Conservation (phyloP, 1,140 invertebrate genomes). For the Drosophila carrolli region DNA sequence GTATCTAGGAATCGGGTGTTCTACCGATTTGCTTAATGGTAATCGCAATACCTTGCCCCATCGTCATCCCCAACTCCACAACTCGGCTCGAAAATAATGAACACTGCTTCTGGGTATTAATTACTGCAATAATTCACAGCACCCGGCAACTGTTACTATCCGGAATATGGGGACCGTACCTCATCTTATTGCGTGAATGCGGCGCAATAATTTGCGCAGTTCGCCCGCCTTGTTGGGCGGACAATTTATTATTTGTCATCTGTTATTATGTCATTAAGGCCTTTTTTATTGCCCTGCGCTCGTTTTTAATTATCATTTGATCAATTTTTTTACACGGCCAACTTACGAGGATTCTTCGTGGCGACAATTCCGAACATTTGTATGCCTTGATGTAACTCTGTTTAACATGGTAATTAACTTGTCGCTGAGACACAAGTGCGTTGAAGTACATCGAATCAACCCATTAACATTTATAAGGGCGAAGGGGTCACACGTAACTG, state of each 20-base stretch:
- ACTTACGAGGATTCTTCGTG: conserved; percentile 15
- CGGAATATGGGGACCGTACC: neutral
- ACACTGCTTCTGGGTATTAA: conserved; percentile 71
- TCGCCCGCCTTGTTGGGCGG: conserved; percentile 36
- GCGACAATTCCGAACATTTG: conserved; percentile 10
- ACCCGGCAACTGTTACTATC: conserved; percentile 46
- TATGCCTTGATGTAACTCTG: conserved; percentile 56
- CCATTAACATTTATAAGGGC: conserved; percentile 23
- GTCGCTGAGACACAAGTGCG: conserved; percentile 30
- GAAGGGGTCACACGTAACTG: neutral
- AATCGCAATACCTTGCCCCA: conserved; percentile 57
- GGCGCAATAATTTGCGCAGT: conserved; percentile 59
- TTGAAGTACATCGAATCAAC: conserved; percentile 27
- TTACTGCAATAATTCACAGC: conserved; percentile 75
- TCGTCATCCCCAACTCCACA: neutral
- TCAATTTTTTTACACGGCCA: conserved; percentile 44
- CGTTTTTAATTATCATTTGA: conserved; percentile 82
- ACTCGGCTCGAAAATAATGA: conserved; percentile 64
- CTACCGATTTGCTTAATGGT: conserved; percentile 57
- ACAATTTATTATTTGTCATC: conserved; percentile 83
- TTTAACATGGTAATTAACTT: conserved; percentile 77
- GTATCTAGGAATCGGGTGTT: conserved; percentile 40
- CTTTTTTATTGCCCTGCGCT: conserved; percentile 67
- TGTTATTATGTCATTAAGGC: conserved; percentile 81
- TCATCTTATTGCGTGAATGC: conserved; percentile 30